phyloP scores from a whole-genome alignment of 2,888 invertebrate species.

The Caenorhabditis sp. region DNA sequence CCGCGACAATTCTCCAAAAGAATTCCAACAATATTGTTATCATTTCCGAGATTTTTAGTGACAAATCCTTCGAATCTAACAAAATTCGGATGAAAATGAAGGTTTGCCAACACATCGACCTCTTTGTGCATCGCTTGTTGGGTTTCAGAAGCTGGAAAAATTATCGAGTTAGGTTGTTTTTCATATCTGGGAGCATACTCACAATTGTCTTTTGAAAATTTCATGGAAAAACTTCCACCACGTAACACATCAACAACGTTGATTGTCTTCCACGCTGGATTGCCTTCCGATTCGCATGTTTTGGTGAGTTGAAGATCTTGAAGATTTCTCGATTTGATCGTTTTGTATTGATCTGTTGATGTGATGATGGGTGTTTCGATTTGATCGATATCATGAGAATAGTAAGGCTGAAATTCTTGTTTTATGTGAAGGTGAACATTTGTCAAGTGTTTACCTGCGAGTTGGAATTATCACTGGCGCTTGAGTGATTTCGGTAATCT shows the following conservation, averaged over 20 bases:
- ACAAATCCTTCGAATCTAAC: slow-evolving; percentile 28
- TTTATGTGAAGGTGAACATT: slow-evolving; percentile 3
- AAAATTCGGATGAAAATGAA: slow-evolving; percentile 20
- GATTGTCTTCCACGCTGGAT: slow-evolving; percentile 18
- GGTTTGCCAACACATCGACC: slow-evolving; percentile 12
- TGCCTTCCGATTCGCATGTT: slow-evolving; percentile 12
- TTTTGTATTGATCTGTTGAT: slow-evolving; percentile 13
- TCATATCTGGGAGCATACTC: too few relatives aligned
- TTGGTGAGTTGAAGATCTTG: slow-evolving; percentile 25
- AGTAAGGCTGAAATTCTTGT: slow-evolving; percentile 6
- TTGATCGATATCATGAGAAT: not conserved
- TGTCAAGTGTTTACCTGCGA: not conserved
- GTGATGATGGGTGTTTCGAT: slow-evolving; percentile 22
- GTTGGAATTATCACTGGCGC: slow-evolving; percentile 28
- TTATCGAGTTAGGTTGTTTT: not conserved
- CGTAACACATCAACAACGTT: slow-evolving; percentile 12
- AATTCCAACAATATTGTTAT: slow-evolving; percentile 12
- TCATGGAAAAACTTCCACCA: slow-evolving; percentile 15
- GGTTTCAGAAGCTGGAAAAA: slow-evolving; percentile 20
- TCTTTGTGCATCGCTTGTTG: slow-evolving; percentile 19
- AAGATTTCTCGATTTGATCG: slow-evolving; percentile 9
- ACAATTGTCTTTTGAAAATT: slow-evolving; percentile 23
- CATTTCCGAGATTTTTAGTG: slow-evolving; percentile 1
- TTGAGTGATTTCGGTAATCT: slow-evolving; percentile 18
- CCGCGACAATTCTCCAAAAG: slow-evolving; percentile 32